Evolutionary conservation across 2,888 invertebrate species (phyloP).

Genomic region (Harmothoe impar): DNA sequence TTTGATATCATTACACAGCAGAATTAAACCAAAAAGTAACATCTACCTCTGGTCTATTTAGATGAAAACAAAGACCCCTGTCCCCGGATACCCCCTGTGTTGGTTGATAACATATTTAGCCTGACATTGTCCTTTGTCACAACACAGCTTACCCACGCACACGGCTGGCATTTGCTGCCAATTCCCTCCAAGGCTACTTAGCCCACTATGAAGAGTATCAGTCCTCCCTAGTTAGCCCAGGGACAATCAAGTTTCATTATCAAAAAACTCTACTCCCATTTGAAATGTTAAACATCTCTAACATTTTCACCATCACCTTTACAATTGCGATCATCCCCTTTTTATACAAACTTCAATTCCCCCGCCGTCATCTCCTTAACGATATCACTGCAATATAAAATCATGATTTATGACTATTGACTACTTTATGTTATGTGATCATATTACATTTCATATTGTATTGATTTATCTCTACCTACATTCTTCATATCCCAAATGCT

Average conservation of each 20-base stretch:
- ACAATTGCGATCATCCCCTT: not conserved
- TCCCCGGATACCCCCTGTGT: not conserved
- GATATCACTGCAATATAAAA: too few relatives aligned
- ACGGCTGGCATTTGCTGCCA: slow-evolving; percentile 16
- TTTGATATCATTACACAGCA: not conserved
- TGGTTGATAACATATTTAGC: slow-evolving; percentile 23
- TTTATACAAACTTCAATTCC: not conserved
- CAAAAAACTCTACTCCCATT: not conserved
- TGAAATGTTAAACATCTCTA: slow-evolving; percentile 20
- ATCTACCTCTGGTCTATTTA: not conserved
- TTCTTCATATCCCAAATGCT: too few relatives aligned
- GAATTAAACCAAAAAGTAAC: too few relatives aligned
- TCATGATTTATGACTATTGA: too few relatives aligned
- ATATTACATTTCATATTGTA: too few relatives aligned
- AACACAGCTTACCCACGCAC: slow-evolving; percentile 3
- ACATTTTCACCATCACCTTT: slow-evolving; percentile 29
- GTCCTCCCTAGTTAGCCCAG: not conserved
- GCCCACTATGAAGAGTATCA: not conserved
- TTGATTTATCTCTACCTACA: too few relatives aligned
- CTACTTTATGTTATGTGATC: too few relatives aligned
- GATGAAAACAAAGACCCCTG: not conserved
- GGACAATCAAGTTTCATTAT: not conserved
- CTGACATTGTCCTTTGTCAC: not conserved
- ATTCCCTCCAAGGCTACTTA: not conserved
- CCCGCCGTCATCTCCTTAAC: too few relatives aligned